Conservation (phyloP, 2,797 vertebrate genomes). For the Xenopus petersii region DNA sequence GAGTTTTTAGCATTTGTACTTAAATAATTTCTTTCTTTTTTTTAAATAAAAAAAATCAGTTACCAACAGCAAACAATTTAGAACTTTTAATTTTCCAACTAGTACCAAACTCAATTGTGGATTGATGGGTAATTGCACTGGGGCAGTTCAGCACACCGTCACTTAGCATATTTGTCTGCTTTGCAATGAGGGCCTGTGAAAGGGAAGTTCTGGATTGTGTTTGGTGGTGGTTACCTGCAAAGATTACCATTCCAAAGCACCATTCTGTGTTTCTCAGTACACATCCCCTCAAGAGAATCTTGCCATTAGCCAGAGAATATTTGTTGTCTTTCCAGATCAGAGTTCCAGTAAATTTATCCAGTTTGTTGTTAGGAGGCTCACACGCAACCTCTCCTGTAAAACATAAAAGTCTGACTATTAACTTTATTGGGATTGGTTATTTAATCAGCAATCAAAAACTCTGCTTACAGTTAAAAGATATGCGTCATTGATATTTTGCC, state of each 20-base stretch:
- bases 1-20: too few relatives aligned
- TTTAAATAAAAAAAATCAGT: too few relatives aligned
- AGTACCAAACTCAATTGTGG: too few relatives aligned
- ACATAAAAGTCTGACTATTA: slow-evolving; percentile 1
- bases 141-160: too few relatives aligned
- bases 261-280: slow-evolving; percentile 80
- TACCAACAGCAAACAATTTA: too few relatives aligned
- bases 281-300: slow-evolving; percentile 77
- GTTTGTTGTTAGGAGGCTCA: slow-evolving; percentile 81
- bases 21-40: too few relatives aligned
- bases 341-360: slow-evolving; percentile 76
- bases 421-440: slow-evolving; percentile 2
- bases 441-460: neutral
- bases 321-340: slow-evolving; percentile 74
- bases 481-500: neutral
- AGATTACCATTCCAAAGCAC: slow-evolving; percentile 83
- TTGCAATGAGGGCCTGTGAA: too few relatives aligned
- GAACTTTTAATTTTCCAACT: too few relatives aligned
- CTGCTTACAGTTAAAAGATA: neutral
- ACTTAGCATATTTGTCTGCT: too few relatives aligned
- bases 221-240: slow-evolving; percentile 66
- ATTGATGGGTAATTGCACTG: too few relatives aligned
- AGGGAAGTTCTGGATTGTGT: too few relatives aligned
- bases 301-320: slow-evolving; percentile 73
- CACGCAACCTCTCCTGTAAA: slow-evolving; percentile 75